phyloP scores from a whole-genome alignment of 2,888 invertebrate species.

The Harmothoe impar region DNA sequence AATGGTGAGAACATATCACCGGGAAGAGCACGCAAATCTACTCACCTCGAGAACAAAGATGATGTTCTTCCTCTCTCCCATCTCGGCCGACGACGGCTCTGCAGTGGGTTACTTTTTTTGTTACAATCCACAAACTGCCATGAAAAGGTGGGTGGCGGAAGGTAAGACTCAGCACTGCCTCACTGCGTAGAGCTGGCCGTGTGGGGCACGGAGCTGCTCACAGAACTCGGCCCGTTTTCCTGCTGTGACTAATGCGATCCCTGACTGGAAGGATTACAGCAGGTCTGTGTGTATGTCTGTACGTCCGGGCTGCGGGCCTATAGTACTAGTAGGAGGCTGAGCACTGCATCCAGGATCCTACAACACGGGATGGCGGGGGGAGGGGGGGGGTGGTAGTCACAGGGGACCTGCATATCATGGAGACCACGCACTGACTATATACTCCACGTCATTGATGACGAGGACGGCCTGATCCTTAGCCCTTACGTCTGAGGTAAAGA shows the following conservation, averaged over 20 bases:
- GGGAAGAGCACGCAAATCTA: background rate
- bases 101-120: no score
- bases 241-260: slow-evolving; percentile 13
- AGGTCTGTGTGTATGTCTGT: background rate
- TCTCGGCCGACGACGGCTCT: background rate
- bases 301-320: background rate
- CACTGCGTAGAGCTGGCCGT: background rate
- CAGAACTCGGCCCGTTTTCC: background rate
- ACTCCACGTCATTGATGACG: slow-evolving; percentile 1
- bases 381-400: no score
- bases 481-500: background rate
- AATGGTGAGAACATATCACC: background rate
- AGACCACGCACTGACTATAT: background rate
- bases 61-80: slow-evolving; percentile 24
- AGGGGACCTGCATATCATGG: background rate
- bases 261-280: background rate
- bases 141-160: background rate
- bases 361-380: no score
- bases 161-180: background rate
- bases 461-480: background rate
- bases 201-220: background rate
- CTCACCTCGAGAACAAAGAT: slow-evolving; percentile 32
- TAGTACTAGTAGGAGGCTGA: no score
- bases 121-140: slow-evolving; percentile 23
- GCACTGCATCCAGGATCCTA: no score